phyloP scores from a whole-genome alignment of 2,888 invertebrate species.

The Aporophyla nigra region DNA sequence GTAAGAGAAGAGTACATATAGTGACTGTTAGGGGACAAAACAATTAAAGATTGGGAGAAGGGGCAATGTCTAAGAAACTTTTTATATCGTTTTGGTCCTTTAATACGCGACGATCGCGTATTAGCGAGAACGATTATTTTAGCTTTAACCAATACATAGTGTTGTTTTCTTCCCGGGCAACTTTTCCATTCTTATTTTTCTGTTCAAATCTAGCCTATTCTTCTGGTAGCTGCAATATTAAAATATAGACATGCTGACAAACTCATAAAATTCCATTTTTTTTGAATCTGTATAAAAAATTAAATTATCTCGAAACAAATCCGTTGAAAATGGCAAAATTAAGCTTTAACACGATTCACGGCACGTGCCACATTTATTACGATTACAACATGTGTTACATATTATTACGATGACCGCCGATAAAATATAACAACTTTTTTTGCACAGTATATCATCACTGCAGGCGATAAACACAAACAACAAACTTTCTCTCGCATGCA shows the following conservation, averaged over 20 bases:
- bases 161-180: not conserved
- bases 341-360: slow-evolving; percentile 22
- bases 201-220: not conserved
- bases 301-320: not conserved
- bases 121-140: no score
- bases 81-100: not conserved
- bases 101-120: no score
- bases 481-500: slow-evolving; percentile 37
- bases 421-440: slow-evolving; percentile 12
- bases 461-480: slow-evolving; percentile 24
- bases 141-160: no score
- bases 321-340: slow-evolving; percentile 31
- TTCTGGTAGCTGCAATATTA: not conserved
- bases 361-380: slow-evolving; percentile 24
- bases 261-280: not conserved
- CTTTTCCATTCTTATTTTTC: not conserved
- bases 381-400: slow-evolving; percentile 8
- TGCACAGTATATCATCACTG: slow-evolving; percentile 19
- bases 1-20: not conserved
- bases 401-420: slow-evolving; percentile 8
- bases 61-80: no score
- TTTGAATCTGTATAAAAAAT: not conserved
- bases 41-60: not conserved
- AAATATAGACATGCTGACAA: not conserved
- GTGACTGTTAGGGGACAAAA: not conserved